Percentiles rank a stretch among this genome's conserved stretches.
phyloP scores from a whole-genome alignment of 2,888 invertebrate genomes.

The Antheraea assamensis region DNA sequence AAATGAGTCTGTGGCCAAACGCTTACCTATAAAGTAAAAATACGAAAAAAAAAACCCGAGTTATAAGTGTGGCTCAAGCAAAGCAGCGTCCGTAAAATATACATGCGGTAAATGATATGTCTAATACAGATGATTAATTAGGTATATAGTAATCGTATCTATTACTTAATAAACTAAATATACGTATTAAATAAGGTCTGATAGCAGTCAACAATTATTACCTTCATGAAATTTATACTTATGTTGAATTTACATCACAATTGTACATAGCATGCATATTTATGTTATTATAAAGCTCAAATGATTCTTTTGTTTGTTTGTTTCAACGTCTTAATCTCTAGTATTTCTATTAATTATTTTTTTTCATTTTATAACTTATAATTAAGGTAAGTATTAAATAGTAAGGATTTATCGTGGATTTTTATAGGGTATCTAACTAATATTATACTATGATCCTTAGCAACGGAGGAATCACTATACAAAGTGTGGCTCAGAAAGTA shows the following conservation, averaged over 20 bases:
- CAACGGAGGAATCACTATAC: background rate
- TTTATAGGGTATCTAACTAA: background rate
- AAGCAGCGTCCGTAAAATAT: background rate
- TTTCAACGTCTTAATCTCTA: background rate
- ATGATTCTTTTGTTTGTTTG: background rate
- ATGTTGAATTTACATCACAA: background rate
- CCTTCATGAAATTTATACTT: background rate
- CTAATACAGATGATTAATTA: constrained; percentile 3
- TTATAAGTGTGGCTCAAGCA: background rate
- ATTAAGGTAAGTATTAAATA: too few species aligned
- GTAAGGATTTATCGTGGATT: background rate
- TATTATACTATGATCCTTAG: background rate
- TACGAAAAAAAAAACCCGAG: too few species aligned
- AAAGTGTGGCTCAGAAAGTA: too few species aligned
- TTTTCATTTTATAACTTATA: background rate
- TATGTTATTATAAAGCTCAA: background rate
- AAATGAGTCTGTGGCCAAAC: too few species aligned
- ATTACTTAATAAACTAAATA: background rate
- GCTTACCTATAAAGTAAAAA: too few species aligned
- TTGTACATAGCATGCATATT: background rate
- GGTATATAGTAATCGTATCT: background rate
- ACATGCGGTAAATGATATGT: background rate
- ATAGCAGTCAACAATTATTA: background rate
- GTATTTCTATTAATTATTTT: background rate
- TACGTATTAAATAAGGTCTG: background rate